Percentiles rank a stretch among this genome's conserved stretches.
These are phyloP conservation scores for Stratiolaelaps scimitus DNA, from an alignment of 1,140 invertebrate species.

Conservation along the genomic window DNA sequence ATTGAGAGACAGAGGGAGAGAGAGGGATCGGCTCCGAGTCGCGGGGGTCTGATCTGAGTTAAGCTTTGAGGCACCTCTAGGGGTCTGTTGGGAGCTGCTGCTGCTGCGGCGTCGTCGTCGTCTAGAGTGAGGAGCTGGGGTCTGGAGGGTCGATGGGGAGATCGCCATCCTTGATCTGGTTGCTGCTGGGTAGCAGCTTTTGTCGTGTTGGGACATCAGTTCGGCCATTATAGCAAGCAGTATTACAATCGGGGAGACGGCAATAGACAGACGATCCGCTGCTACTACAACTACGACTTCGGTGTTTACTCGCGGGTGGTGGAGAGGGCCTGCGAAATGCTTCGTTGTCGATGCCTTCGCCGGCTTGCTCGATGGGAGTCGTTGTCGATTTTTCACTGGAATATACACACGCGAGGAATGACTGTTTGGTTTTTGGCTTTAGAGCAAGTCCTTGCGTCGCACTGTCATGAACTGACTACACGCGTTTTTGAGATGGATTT, in stretches of 20 bases:
- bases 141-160: slow-evolving; percentile 18
- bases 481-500: too few species aligned
- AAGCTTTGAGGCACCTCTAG: too few species aligned
- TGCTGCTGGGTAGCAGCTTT: slow-evolving; percentile 33
- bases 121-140: slow-evolving; percentile 23
- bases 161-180: slow-evolving; percentile 15
- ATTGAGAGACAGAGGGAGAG: too few species aligned
- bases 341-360: not conserved
- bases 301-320: not conserved
- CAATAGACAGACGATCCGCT: not conserved
- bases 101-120: too few species aligned
- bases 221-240: not conserved
- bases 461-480: too few species aligned
- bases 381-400: slow-evolving; percentile 14
- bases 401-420: not conserved
- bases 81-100: too few species aligned
- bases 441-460: too few species aligned
- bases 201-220: slow-evolving; percentile 15
- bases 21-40: too few species aligned
- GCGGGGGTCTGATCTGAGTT: too few species aligned
- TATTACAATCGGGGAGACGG: not conserved
- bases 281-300: not conserved
- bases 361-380: slow-evolving; percentile 27
- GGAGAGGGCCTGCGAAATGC: slow-evolving; percentile 1
- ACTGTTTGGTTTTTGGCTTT: too few species aligned